These are phyloP conservation scores for Todiramphus chloris DNA, from an alignment of 2,113 vertebrate genomes.

Conservation along the genomic window DNA sequence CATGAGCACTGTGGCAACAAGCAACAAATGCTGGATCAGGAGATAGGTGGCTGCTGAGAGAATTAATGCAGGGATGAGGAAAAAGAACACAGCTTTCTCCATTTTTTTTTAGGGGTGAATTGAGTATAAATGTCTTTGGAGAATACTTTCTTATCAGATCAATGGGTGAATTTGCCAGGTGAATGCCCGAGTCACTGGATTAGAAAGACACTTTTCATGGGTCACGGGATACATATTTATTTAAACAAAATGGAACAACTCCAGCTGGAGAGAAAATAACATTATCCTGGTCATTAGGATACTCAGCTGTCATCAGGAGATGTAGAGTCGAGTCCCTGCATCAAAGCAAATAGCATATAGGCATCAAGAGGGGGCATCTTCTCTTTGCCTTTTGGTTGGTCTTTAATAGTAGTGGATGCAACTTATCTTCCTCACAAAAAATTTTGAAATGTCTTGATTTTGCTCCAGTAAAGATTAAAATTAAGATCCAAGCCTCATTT, in stretches of 20 bases:
- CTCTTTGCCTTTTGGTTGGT: background rate
- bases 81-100: background rate
- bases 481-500: background rate
- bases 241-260: slow-evolving; percentile 19
- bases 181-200: background rate
- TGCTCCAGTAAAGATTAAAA: background rate
- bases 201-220: background rate
- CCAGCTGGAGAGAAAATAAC: background rate
- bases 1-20: background rate
- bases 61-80: background rate
- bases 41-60: background rate
- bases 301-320: background rate
- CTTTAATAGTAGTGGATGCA: background rate
- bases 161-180: background rate
- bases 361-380: background rate
- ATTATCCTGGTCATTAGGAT: background rate
- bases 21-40: background rate
- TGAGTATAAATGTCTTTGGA: background rate
- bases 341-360: background rate
- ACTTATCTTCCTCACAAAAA: background rate
- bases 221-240: slow-evolving; percentile 22
- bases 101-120: background rate
- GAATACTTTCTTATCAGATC: background rate
- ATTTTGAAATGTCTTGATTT: background rate
- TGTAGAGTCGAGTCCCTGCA: background rate